phyloP scores from a whole-genome alignment of 2,113 vertebrate genomes.

The Tinamus guttatus region DNA sequence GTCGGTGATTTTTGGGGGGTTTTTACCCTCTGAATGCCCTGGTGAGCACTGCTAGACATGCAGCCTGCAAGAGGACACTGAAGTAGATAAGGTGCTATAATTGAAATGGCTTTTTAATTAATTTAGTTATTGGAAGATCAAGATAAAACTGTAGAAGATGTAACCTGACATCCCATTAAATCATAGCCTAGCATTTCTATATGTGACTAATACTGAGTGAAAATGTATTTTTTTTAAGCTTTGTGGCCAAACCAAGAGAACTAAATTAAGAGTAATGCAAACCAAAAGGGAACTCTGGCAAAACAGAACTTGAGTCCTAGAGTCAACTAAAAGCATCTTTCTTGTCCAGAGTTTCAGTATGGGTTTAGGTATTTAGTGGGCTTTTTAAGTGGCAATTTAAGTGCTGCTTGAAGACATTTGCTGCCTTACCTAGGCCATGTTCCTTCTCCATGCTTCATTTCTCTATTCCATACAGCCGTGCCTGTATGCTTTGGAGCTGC shows the following conservation, averaged over 20 bases:
- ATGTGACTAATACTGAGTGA: conserved; percentile 32
- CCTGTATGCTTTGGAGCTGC: background rate
- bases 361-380: background rate
- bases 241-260: conserved; percentile 29
- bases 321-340: conserved; percentile 31
- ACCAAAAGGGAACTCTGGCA: conserved; percentile 11
- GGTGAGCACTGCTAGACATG: background rate
- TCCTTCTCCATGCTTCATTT: background rate
- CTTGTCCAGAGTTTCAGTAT: background rate
- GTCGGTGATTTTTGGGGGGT: background rate
- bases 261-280: background rate
- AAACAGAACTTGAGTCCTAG: conserved; percentile 7
- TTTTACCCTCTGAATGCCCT: background rate
- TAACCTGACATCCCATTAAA: conserved; percentile 36
- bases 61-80: background rate
- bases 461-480: background rate
- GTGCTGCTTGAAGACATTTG: background rate
- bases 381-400: background rate
- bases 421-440: background rate
- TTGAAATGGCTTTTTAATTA: conserved; percentile 20
- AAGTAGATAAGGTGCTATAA: background rate
- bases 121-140: background rate
- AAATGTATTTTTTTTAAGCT: conserved; percentile 22
- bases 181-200: background rate
- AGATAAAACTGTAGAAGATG: conserved; percentile 41